Evolutionary conservation across 2,888 invertebrate species (phyloP).

Genomic region (Baccha elongata): DNA sequence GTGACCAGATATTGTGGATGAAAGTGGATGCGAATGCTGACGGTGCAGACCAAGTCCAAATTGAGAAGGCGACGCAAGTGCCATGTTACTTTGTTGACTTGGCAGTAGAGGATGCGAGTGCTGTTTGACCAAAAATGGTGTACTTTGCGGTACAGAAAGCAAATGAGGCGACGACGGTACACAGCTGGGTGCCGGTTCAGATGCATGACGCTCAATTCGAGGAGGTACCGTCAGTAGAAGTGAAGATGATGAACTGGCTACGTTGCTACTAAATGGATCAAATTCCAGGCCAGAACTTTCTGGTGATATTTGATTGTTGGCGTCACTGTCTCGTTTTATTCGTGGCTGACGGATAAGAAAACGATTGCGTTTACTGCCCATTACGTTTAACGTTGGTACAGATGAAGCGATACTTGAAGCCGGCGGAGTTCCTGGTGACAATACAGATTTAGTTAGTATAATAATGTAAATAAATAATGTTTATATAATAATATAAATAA

Average conservation of each 20-base stretch:
- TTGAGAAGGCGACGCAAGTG: slow-evolving; percentile 72
- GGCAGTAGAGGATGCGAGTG: slow-evolving; percentile 87
- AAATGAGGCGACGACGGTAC: slow-evolving; percentile 84
- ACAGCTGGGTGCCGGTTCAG: slow-evolving; percentile 84
- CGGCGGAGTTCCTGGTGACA: slow-evolving; percentile 53
- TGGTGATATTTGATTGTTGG: slow-evolving; percentile 80
- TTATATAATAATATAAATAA: no score
- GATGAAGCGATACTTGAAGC: slow-evolving; percentile 60
- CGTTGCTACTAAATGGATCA: slow-evolving; percentile 77
- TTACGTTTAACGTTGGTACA: slow-evolving; percentile 75
- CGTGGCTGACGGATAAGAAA: slow-evolving; percentile 87
- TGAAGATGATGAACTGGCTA: slow-evolving; percentile 56
- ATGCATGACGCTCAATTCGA: slow-evolving; percentile 85
- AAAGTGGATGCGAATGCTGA: slow-evolving; percentile 83
- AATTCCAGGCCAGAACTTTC: slow-evolving; percentile 78
- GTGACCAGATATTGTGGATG: slow-evolving; percentile 77
- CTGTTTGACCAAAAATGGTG: slow-evolving; percentile 85
- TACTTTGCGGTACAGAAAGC: slow-evolving; percentile 84
- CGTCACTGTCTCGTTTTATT: slow-evolving; percentile 86
- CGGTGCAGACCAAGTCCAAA: slow-evolving; percentile 81
- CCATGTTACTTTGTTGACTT: slow-evolving; percentile 83
- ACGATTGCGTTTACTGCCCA: slow-evolving; percentile 86
- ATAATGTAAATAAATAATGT: no score
- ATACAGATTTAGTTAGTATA: no score
- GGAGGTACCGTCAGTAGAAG: slow-evolving; percentile 83